These are phyloP conservation scores for Aphodius sticticus DNA, from an alignment of 2,888 invertebrate genomes.

Conservation along the genomic window DNA sequence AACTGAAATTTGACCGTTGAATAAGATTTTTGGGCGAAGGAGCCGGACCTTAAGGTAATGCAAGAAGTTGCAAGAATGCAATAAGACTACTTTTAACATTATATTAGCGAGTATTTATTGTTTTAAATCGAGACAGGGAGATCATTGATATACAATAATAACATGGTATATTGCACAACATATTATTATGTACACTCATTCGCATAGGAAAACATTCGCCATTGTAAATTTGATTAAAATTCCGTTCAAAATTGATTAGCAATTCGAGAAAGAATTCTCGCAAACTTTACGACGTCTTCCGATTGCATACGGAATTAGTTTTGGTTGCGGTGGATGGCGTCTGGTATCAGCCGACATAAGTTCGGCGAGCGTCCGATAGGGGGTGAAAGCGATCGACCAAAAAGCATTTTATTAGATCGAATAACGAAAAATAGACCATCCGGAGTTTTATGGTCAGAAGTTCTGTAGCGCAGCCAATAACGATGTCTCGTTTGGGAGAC, in stretches of 20 bases:
- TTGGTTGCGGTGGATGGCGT: not conserved
- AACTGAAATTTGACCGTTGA: too few species aligned
- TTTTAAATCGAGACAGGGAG: too few species aligned
- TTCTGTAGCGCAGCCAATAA: constrained; percentile 36
- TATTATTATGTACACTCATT: too few species aligned
- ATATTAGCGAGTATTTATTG: too few species aligned
- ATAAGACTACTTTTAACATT: too few species aligned
- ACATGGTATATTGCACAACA: too few species aligned
- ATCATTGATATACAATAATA: too few species aligned
- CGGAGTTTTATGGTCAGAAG: constrained; percentile 38
- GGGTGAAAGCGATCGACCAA: constrained; percentile 10
- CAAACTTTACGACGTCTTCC: not conserved
- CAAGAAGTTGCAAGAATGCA: too few species aligned
- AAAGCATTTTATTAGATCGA: constrained; percentile 37
- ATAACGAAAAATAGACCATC: constrained; percentile 38
- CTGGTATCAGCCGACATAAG: not conserved
- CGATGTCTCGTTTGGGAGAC: constrained; percentile 27
- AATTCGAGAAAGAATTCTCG: not conserved
- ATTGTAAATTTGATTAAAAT: not conserved
- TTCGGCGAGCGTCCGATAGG: not conserved
- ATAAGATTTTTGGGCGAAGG: too few species aligned
- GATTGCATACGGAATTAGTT: not conserved
- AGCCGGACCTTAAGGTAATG: too few species aligned
- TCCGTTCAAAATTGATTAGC: not conserved
- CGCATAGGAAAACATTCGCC: too few species aligned